These are phyloP conservation scores for Hestina assimilis DNA, from an alignment of 1,140 invertebrate genomes.

Conservation along the genomic window DNA sequence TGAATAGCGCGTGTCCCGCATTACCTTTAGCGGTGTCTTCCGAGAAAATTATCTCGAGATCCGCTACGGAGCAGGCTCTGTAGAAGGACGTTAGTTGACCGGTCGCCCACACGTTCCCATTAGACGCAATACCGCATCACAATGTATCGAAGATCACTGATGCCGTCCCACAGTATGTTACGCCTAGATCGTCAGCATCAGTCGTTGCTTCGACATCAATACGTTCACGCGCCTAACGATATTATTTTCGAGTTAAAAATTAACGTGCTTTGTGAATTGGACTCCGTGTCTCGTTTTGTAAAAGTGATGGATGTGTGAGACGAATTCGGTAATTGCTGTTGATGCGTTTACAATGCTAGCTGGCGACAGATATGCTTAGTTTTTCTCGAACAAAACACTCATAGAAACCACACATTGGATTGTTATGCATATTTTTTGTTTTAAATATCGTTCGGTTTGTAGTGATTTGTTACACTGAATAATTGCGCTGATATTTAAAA, in stretches of 20 bases:
- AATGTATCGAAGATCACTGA: conserved; percentile 41
- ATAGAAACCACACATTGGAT: not conserved
- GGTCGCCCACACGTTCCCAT: conserved; percentile 47
- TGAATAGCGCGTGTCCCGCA: conserved; percentile 46
- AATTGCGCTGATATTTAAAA: not conserved
- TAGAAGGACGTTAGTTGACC: conserved; percentile 34
- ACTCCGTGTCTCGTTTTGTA: conserved; percentile 33
- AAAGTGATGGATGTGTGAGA: conserved; percentile 41
- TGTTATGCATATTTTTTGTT: not conserved
- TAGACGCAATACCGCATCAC: conserved; percentile 25
- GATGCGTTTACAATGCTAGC: conserved; percentile 37
- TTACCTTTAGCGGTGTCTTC: conserved; percentile 59
- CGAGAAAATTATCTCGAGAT: conserved; percentile 46
- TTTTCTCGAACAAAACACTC: not conserved
- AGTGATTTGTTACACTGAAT: no score
- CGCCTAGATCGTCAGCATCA: conserved; percentile 36
- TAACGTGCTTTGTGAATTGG: not conserved
- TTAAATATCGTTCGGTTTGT: not conserved
- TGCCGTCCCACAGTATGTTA: not conserved
- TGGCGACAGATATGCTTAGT: conserved; percentile 15
- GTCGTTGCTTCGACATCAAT: conserved; percentile 58
- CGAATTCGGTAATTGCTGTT: conserved; percentile 50
- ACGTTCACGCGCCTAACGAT: conserved; percentile 33
- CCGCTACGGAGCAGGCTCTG: conserved; percentile 41
- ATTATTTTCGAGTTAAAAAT: conserved; percentile 5